phyloP scores from a whole-genome alignment of 2,113 vertebrate species.

The Parus major region DNA sequence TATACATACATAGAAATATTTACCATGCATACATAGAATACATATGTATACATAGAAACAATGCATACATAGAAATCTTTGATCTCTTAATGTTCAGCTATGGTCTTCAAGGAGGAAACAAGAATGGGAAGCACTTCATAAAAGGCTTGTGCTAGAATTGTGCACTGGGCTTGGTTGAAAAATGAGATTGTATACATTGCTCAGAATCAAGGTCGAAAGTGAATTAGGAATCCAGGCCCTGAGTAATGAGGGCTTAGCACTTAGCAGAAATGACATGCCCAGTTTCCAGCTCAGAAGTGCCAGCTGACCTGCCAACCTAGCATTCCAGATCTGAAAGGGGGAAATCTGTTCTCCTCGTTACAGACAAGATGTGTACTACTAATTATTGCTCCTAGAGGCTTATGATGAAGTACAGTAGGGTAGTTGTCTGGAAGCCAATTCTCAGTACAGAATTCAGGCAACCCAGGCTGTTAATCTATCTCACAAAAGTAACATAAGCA shows the following conservation, averaged over 20 bases:
- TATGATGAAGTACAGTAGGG: slow-evolving; percentile 31
- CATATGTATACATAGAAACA: neutral
- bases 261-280: slow-evolving; percentile 56
- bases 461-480: neutral
- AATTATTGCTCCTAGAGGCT: slow-evolving; percentile 37
- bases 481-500: neutral
- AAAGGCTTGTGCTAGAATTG: slow-evolving; percentile 33
- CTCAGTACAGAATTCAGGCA: neutral
- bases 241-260: slow-evolving; percentile 63
- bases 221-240: slow-evolving; percentile 46
- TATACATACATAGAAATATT: too few relatives aligned
- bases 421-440: slow-evolving; percentile 18
- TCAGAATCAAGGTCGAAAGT: slow-evolving; percentile 61
- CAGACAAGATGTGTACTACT: slow-evolving; percentile 46
- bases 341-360: slow-evolving; percentile 53
- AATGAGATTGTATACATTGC: slow-evolving; percentile 42
- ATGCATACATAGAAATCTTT: slow-evolving; percentile 22
- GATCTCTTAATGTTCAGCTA: slow-evolving; percentile 30
- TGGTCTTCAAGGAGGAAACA: slow-evolving; percentile 35
- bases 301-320: slow-evolving; percentile 66
- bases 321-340: slow-evolving; percentile 55
- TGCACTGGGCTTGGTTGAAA: slow-evolving; percentile 25
- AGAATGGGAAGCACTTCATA: slow-evolving; percentile 55
- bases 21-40: too few relatives aligned
- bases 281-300: slow-evolving; percentile 51